phyloP scores from a whole-genome alignment of 2,888 invertebrate genomes.

The Holacanthella duospinosa region DNA sequence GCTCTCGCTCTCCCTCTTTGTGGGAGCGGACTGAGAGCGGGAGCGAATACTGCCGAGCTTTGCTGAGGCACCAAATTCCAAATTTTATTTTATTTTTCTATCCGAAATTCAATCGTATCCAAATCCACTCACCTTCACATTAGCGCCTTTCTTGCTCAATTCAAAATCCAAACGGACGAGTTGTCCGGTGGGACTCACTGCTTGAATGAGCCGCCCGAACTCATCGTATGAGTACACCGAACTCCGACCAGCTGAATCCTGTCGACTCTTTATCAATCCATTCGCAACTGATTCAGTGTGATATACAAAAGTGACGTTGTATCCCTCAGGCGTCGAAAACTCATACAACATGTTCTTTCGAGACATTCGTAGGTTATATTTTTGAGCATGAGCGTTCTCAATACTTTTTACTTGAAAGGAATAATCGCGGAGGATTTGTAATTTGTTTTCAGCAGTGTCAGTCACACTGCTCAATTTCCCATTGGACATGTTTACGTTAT shows the following conservation, averaged over 20 bases:
- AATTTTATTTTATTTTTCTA: too few relatives aligned
- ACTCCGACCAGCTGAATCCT: constrained; percentile 79
- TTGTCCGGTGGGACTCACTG: constrained; percentile 90
- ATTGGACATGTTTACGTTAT: constrained; percentile 92
- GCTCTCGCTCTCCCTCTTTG: too few relatives aligned
- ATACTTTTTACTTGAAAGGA: constrained; percentile 68
- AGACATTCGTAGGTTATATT: constrained; percentile 80
- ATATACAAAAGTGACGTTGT: constrained; percentile 87
- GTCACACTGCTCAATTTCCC: constrained; percentile 88
- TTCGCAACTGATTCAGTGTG: constrained; percentile 60
- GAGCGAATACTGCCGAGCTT: too few relatives aligned
- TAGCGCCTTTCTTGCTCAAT: constrained; percentile 80
- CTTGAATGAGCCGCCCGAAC: constrained; percentile 80
- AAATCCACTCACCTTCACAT: constrained; percentile 72
- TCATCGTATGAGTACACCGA: constrained; percentile 91
- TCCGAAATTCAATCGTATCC: too few relatives aligned
- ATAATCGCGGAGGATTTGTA: constrained; percentile 44
- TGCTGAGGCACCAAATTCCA: too few relatives aligned
- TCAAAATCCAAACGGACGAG: constrained; percentile 78
- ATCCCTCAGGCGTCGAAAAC: constrained; percentile 81
- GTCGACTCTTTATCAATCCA: constrained; percentile 74
- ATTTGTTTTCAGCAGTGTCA: constrained; percentile 65
- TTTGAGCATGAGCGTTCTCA: constrained; percentile 85
- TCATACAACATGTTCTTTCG: constrained; percentile 85
- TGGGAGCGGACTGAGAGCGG: too few relatives aligned